Conservation (phyloP, 2,113 vertebrate species). For the Notarius quadriscutis region DNA sequence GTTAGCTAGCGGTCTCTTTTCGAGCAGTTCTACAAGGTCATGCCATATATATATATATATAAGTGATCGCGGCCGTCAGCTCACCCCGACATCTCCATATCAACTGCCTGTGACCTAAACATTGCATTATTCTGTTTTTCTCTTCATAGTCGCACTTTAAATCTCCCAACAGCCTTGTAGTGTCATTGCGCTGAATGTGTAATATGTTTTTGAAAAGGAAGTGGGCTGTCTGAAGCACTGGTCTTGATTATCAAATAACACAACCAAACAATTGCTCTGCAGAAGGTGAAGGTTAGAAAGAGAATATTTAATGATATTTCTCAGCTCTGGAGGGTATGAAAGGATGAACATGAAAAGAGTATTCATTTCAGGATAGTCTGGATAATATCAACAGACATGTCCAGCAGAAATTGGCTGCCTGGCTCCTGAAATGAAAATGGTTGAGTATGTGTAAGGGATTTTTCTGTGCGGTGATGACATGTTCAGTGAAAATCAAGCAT, state of each 20-base stretch:
- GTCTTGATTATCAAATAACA: slow-evolving; percentile 31
- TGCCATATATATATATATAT: no score
- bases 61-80: no score
- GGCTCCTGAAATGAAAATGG: slow-evolving; percentile 26
- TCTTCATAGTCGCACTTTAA: background rate
- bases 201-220: background rate
- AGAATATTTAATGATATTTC: slow-evolving; percentile 41
- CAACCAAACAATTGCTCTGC: slow-evolving; percentile 37
- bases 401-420: slow-evolving; percentile 36
- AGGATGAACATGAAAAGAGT: slow-evolving; percentile 31
- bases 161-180: slow-evolving; percentile 5
- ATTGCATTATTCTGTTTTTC: background rate
- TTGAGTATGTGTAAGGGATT: background rate
- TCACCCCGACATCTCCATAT: no score
- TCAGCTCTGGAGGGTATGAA: slow-evolving; percentile 27
- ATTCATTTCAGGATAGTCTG: slow-evolving; percentile 36
- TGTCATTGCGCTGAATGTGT: slow-evolving; percentile 20
- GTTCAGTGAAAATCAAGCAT: background rate
- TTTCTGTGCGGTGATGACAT: background rate
- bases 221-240: background rate
- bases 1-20: background rate
- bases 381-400: slow-evolving; percentile 40
- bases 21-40: background rate
- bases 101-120: background rate
- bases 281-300: slow-evolving; percentile 40